Percentiles rank a stretch among this genome's conserved stretches.
Evolutionary conservation across 2,888 invertebrate genomes (phyloP).

Genomic region (Magallana nippona): DNA sequence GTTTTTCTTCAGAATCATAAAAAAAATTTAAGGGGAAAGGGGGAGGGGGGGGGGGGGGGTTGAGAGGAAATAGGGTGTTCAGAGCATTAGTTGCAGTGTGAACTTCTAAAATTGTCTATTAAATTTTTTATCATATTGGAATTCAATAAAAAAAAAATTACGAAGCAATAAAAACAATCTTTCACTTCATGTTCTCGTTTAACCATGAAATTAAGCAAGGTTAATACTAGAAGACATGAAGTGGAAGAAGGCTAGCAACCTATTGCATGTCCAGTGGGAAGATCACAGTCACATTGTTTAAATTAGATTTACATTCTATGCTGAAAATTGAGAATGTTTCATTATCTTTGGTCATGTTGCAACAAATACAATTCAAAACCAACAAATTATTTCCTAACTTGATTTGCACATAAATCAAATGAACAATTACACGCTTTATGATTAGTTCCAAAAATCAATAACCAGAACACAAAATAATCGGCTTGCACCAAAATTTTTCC

Average conservation of each 20-base stretch:
- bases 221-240: background rate
- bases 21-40: too few relatives aligned
- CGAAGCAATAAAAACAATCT: too few relatives aligned
- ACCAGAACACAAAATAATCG: background rate
- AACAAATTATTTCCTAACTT: conserved; percentile 7
- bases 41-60: too few relatives aligned
- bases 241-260: background rate
- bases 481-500: background rate
- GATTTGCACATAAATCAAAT: conserved; percentile 32
- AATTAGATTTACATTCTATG: conserved; percentile 8
- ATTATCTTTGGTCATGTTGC: conserved; percentile 12
- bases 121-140: too few relatives aligned
- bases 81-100: too few relatives aligned
- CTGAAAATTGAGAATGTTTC: background rate
- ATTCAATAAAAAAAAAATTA: too few relatives aligned
- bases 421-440: conserved; percentile 33
- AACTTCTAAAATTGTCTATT: too few relatives aligned
- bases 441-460: conserved; percentile 24
- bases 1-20: too few relatives aligned
- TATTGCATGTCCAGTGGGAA: conserved; percentile 9
- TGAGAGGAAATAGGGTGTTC: too few relatives aligned
- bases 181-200: background rate
- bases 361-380: conserved; percentile 12
- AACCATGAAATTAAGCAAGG: background rate
- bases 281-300: background rate